Conservation (phyloP, 2,113 vertebrate genomes). For the Electrona antarctica region DNA sequence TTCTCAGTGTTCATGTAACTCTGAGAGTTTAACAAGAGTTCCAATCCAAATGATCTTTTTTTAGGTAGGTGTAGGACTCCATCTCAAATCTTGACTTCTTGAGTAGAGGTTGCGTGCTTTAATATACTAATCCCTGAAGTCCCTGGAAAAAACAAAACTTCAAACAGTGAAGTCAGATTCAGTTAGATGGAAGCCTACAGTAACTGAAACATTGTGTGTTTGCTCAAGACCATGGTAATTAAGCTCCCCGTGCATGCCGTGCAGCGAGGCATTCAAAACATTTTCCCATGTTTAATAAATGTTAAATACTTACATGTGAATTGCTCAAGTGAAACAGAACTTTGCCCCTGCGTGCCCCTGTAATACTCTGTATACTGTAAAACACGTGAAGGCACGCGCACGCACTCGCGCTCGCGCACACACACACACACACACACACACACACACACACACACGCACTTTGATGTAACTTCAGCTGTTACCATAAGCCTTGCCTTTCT, state of each 20-base stretch:
- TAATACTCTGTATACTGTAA: conserved; percentile 13
- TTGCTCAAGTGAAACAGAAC: conserved; percentile 29
- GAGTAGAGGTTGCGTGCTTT: too few relatives aligned
- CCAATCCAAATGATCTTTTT: too few relatives aligned
- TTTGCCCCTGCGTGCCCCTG: conserved; percentile 3
- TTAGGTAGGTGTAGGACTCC: too few relatives aligned
- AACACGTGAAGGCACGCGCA: neutral
- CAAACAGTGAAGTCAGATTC: neutral
- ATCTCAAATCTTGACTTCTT: too few relatives aligned
- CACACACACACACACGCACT: conserved; percentile 25
- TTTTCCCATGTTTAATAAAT: neutral
- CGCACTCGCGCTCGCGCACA: conserved; percentile 7
- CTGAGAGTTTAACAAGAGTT: too few relatives aligned
- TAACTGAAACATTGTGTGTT: conserved; percentile 38
- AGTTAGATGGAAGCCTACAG: too few relatives aligned
- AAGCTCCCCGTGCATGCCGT: neutral
- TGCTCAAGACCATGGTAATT: neutral
- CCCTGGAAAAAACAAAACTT: conserved; percentile 36
- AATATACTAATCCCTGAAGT: too few relatives aligned
- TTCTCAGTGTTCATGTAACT: too few relatives aligned
- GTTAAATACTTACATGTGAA: conserved; percentile 23
- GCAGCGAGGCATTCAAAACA: neutral
- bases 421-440: conserved; percentile 24
- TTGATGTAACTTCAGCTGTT: conserved; percentile 52
- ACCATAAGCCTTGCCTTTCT: conserved; percentile 42